A percentile compares a stretch with the other conserved stretches of the same genome.
phyloP scores from a whole-genome alignment of 2,797 vertebrate genomes.

The Amniataba percoides region DNA sequence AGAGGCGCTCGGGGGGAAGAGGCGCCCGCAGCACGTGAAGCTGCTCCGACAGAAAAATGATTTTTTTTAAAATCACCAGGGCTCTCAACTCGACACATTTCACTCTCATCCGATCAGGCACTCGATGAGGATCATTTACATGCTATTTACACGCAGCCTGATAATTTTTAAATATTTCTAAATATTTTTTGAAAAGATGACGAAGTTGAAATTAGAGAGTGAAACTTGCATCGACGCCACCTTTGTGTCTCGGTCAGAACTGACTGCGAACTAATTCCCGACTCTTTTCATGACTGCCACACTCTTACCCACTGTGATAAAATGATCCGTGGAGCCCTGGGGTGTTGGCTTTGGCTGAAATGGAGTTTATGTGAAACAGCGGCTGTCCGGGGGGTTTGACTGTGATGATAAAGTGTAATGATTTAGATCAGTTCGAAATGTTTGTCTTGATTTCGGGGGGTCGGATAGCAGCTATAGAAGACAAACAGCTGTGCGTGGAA shows the following conservation, averaged over 20 bases:
- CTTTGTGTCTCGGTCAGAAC: constrained; percentile 91
- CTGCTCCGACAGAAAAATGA: constrained; percentile 54
- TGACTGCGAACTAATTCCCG: constrained; percentile 71
- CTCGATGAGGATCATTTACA: constrained; percentile 84
- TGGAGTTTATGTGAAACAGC: not conserved
- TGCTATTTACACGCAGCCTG: constrained; percentile 55
- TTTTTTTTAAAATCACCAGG: constrained; percentile 57
- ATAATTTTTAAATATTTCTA: constrained; percentile 93
- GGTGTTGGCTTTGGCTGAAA: not conserved
- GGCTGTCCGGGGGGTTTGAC: too few relatives aligned
- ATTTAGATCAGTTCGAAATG: not conserved
- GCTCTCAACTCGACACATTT: constrained; percentile 42
- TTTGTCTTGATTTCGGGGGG: constrained; percentile 1
- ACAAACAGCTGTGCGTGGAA: constrained; percentile 35
- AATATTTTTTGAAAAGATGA: constrained; percentile 99
- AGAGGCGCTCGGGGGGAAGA: constrained; percentile 56
- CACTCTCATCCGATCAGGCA: constrained; percentile 68
- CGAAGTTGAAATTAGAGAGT: constrained; percentile 93
- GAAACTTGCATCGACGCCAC: constrained; percentile 90
- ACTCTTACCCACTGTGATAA: not conserved
- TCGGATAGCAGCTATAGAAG: constrained; percentile 13
- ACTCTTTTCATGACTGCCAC: constrained; percentile 36
- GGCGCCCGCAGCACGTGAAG: constrained; percentile 78
- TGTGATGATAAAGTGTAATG: not conserved
- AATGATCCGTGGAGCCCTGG: not conserved